Evolutionary conservation across 2,888 invertebrate genomes (phyloP).

Genomic region (Amorpha juglandis): DNA sequence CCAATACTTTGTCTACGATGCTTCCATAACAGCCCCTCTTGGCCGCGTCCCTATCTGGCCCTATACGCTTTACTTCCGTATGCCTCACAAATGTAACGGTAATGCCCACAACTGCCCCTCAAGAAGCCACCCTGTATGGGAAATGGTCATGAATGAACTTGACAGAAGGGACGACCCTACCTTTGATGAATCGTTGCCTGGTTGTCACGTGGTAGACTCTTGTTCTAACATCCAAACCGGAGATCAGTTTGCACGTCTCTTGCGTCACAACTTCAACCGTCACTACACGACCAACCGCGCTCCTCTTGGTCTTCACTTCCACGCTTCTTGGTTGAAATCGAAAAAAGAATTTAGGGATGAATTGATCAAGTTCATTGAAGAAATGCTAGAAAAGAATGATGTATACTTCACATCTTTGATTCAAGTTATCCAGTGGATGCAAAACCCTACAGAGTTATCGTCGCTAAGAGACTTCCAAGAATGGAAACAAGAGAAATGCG

Average conservation of each 20-base stretch:
- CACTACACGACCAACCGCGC: slow-evolving; percentile 97
- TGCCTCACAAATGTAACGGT: slow-evolving; percentile 97
- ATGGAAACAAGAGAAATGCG: slow-evolving; percentile 96
- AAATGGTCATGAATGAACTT: slow-evolving; percentile 98
- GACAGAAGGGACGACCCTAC: slow-evolving; percentile 97
- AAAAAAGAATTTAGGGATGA: slow-evolving; percentile 97
- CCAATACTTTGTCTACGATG: slow-evolving; percentile 97
- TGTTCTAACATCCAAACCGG: slow-evolving; percentile 96
- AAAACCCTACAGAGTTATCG: slow-evolving; percentile 94
- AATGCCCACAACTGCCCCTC: slow-evolving; percentile 97
- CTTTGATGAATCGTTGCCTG: slow-evolving; percentile 95
- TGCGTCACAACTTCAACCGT: slow-evolving; percentile 97
- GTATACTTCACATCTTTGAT: slow-evolving; percentile 97
- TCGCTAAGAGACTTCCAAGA: slow-evolving; percentile 95
- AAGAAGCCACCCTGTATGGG: slow-evolving; percentile 96
- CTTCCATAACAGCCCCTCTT: slow-evolving; percentile 95
- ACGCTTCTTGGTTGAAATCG: slow-evolving; percentile 97
- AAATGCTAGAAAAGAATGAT: slow-evolving; percentile 94
- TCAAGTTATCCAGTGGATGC: slow-evolving; percentile 98
- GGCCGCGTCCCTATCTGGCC: slow-evolving; percentile 98
- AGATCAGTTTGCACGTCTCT: slow-evolving; percentile 94
- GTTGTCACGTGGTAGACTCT: slow-evolving; percentile 97
- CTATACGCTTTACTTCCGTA: slow-evolving; percentile 97
- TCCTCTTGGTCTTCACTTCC: slow-evolving; percentile 96
- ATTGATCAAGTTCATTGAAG: slow-evolving; percentile 96